Percentiles rank a stretch among this genome's conserved stretches.
Conservation (phyloP, 2,797 vertebrate species). For the Peromyscus eremicus region DNA sequence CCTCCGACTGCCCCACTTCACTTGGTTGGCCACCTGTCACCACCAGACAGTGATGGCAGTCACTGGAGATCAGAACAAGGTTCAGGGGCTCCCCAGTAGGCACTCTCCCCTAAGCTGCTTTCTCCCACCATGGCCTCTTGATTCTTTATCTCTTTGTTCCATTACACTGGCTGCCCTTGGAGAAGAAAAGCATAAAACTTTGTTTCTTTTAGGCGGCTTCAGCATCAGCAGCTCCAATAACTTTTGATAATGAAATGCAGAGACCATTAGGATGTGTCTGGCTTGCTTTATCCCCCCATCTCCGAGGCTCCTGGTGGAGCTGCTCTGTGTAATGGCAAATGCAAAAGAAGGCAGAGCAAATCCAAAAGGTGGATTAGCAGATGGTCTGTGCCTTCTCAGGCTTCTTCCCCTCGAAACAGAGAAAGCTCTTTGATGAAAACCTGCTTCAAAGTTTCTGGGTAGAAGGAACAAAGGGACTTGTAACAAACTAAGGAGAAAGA, state of each 20-base stretch:
- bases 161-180: neutral
- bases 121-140: neutral
- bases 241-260: neutral
- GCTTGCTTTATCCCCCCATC: neutral
- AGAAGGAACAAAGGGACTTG: neutral
- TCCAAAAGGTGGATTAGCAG: neutral
- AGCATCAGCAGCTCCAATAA: neutral
- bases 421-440: neutral
- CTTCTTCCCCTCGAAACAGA: neutral
- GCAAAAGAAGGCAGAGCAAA: neutral
- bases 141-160: conserved; percentile 21
- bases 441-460: neutral
- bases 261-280: neutral
- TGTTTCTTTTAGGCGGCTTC: neutral
- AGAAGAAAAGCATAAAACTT: conserved; percentile 1
- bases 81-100: neutral
- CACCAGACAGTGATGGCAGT: neutral
- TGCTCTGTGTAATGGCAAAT: neutral
- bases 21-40: neutral
- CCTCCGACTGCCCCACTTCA: accelerated
- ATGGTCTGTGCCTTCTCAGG: neutral
- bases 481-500: neutral
- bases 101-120: neutral
- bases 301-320: neutral
- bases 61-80: neutral